Conservation (phyloP, 2,113 vertebrate species). For the Campylorhamphus procurvoides region DNA sequence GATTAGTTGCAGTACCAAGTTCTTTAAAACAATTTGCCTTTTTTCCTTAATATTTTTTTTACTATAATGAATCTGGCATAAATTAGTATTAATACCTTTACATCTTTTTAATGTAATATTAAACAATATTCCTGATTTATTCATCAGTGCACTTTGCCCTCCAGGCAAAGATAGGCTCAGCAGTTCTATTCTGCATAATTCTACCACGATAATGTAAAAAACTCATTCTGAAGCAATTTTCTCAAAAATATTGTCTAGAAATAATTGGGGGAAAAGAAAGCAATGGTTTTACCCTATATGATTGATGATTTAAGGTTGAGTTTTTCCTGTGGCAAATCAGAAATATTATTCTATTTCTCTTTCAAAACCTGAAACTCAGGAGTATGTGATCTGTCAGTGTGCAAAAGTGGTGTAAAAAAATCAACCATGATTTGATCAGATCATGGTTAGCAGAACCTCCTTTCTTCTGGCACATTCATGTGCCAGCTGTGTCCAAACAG, state of each 20-base stretch:
- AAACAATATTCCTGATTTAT: slow-evolving; percentile 59
- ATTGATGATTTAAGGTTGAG: neutral
- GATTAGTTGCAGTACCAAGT: neutral
- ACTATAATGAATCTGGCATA: neutral
- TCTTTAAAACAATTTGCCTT: neutral
- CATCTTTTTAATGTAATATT: slow-evolving; percentile 65
- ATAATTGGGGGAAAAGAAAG: neutral
- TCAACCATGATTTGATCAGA: neutral
- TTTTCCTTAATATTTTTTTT: neutral
- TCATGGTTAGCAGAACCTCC: neutral
- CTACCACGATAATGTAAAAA: neutral
- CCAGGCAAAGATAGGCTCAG: slow-evolving; percentile 42
- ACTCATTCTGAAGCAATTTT: slow-evolving; percentile 28
- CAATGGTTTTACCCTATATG: neutral
- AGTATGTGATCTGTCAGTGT: neutral
- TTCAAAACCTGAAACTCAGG: neutral
- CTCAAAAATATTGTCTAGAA: neutral
- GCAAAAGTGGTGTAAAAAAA: neutral
- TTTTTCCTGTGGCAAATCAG: neutral
- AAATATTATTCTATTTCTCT: neutral
- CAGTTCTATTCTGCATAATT: slow-evolving; percentile 35
- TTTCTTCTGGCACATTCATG: neutral
- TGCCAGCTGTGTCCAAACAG: neutral
- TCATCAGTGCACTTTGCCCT: slow-evolving; percentile 49
- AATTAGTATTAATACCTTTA: slow-evolving; percentile 42